Base-by-base conservation (phyloP, 2,797 vertebrate species). In the Mormyrops attenuatus region DNA sequence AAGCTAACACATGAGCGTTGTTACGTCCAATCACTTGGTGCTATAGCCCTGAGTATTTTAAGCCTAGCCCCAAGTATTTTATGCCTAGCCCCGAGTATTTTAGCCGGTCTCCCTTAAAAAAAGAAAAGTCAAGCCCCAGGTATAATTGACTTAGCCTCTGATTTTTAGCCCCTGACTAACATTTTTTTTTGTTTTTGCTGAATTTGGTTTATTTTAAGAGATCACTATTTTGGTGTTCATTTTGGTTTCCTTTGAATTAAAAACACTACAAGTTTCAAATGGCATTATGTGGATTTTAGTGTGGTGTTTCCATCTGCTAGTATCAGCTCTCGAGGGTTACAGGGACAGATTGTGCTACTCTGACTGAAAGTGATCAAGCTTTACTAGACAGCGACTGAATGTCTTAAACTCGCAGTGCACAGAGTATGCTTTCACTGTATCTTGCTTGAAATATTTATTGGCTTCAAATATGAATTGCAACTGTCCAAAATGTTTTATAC, bases 341-440 rank as follows among this genome's bases (percentile, higher is more conserved):
- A 41, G 44, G 60, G 85, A 86, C 84, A 86, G 57, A 50, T 22
- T 69, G 89, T 89, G 63, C 60, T 41, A 26, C 50, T 89, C 84
- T 86, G 44, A 86, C 84, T 22, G 82, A 30, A 87, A 57, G 87
- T 22, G 87, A 63, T 60, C 53, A 63, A 55, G 87, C 57, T 88
- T 60, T 38, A 49, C 38, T 88, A 30, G 5, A 63, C 41, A 1
- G 22, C 50, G 34, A 26, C 13, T 87, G 26, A 53, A 57, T 8
- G 22, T 8, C 85, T 34, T 44, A 41, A 47, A 44, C 73, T 80
- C 7, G 2, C 41, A n/a, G 52, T 17, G 86, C 49, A 69, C 44
- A 50, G 17, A 50, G 44, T 7, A 8, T 11, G 38, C 22, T 50
- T 50, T 55, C 9, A 60, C 57, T 60, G n/a, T 60, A 80, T 87